Base-by-base conservation (phyloP, 1,140 invertebrate species). In the Hyphantria cunea region DNA sequence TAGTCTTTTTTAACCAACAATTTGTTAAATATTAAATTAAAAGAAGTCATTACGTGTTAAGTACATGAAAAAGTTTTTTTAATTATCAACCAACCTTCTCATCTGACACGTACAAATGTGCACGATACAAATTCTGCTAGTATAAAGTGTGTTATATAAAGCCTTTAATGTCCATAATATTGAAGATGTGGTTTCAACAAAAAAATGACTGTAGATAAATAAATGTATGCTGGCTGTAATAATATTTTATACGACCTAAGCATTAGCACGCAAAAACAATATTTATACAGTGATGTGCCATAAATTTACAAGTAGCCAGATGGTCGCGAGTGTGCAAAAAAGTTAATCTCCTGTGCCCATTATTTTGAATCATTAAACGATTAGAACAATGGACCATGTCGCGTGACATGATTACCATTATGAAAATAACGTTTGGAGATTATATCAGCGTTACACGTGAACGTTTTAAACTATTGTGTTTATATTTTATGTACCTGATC, bases 371-470 rank as follows among this genome's bases (percentile, higher is more conserved):
- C 53, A 44, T 60, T 66, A 56, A 44, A 56, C 61, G 55, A 58
- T 25, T 63, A 65, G 62, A 75, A 75, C 69, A 72, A 75, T 75
- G 59, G 72, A 48, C 51, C 31, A 10, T 25, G 42, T 61, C 61
- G 51, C 69, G 69, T 69, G 69, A 72, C 69, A 62, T 47, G 66
- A 65, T 66, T 70, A 25, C 66, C 53, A 50, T 59, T 68, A 70
- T 67, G 66, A 68, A 74, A 67, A 68, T 56, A 66, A 39, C 48
- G 65, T 64, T 68, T 47, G 34, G 47, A 70, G 66, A 66, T 69
- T 66, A 72, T 64, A 63, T 69, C 55, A 65, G 56, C 58, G 62
- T 71, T 53, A 66, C 48, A 60, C 56, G 56, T 60, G 56, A 71
- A 65, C 65, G 67, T 67, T 64, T 54, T 59, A 9, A 31, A 44